Evolutionary conservation across 2,797 vertebrate species (phyloP).

Genomic region (Trachops cirrhosus): DNA sequence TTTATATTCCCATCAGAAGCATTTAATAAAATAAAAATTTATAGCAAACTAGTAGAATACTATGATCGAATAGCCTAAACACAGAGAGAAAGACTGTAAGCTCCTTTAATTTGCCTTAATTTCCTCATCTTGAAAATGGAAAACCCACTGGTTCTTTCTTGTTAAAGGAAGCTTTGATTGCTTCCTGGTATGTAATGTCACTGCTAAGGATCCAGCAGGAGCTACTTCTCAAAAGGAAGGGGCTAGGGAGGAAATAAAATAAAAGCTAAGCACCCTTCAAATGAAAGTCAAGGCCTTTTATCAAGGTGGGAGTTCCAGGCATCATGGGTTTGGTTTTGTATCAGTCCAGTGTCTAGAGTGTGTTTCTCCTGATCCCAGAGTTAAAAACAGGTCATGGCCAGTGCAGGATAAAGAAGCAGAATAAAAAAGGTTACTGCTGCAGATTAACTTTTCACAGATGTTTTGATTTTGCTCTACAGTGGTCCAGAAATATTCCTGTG

Average conservation of each 20-base stretch:
- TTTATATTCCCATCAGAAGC: constrained; percentile 38
- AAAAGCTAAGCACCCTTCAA: constrained; percentile 3
- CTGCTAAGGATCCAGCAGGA: not conserved
- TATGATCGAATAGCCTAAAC: constrained; percentile 22
- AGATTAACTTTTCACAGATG: constrained; percentile 58
- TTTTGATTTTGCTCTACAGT: constrained; percentile 54
- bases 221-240: not conserved
- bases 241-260: not conserved
- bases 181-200: not conserved
- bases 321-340: not conserved
- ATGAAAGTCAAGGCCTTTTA: constrained; percentile 15
- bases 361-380: not conserved
- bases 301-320: not conserved
- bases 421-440: constrained; percentile 15
- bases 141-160: not conserved
- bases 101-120: not conserved
- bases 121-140: not conserved
- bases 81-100: not conserved
- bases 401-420: constrained; percentile 54
- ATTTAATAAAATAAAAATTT: constrained; percentile 51
- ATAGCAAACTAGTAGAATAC: not conserved
- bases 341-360: not conserved
- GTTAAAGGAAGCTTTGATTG: not conserved
- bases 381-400: not conserved
- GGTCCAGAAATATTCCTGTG: constrained; percentile 43